Evolutionary conservation across 1,140 invertebrate genomes (phyloP).

Genomic region (Drosophila rhopaloa): DNA sequence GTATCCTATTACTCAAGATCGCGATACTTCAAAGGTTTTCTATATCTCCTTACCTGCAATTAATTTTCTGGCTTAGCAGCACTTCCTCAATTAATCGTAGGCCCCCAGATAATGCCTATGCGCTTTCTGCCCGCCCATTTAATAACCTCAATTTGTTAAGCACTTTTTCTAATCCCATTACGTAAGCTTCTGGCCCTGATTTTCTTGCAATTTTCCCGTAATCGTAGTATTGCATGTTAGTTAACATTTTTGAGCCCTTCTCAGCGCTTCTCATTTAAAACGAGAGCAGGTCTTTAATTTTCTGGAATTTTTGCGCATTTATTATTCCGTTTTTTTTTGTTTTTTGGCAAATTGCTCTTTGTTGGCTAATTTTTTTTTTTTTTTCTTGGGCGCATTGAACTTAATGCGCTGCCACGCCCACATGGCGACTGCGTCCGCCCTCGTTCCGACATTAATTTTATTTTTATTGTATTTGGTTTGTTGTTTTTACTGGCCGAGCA

Average conservation of each 20-base stretch:
- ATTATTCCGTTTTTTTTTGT: not conserved
- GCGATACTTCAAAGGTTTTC: constrained; percentile 1
- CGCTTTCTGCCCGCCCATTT: not conserved
- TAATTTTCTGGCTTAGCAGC: constrained; percentile 17
- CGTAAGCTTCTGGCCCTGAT: constrained; percentile 16
- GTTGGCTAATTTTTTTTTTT: not conserved
- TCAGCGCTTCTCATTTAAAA: constrained; percentile 21
- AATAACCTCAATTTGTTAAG: constrained; percentile 20
- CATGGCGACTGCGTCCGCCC: constrained; percentile 27
- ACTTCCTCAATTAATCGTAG: constrained; percentile 15
- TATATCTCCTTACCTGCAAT: constrained; percentile 4
- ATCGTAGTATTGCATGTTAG: constrained; percentile 44
- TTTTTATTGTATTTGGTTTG: constrained; percentile 59
- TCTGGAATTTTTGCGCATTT: constrained; percentile 9
- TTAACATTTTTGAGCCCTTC: constrained; percentile 29
- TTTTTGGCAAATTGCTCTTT: constrained; percentile 7
- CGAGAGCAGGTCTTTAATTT: not conserved
- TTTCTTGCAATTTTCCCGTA: not conserved
- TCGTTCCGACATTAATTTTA: constrained; percentile 56
- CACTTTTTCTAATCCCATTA: constrained; percentile 27
- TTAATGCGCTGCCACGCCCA: constrained; percentile 51
- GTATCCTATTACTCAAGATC: not conserved
- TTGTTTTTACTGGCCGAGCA: constrained; percentile 41
- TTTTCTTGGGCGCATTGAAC: constrained; percentile 58
- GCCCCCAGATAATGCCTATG: not conserved